Evolutionary conservation across 2,888 invertebrate species (phyloP), one percentile per base, ranked within the genome.

Genomic region (Mesochorus sp.): DNA sequence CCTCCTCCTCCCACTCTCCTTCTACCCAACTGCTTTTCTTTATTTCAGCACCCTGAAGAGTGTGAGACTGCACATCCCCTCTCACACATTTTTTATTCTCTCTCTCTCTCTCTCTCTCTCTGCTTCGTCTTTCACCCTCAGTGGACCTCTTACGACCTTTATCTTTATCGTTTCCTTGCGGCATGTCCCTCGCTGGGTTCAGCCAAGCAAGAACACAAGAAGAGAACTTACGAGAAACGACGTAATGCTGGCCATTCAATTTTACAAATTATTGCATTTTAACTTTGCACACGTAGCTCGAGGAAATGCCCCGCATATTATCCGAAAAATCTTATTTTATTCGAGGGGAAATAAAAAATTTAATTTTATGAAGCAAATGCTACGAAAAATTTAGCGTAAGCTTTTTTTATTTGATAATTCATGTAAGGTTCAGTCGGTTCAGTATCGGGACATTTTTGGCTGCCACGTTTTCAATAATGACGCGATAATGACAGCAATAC

Each of bases 21-120:
- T 28, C 26, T 14, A n/a, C 12, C n/a, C 31, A 24, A 47, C 68
- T 85, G 84, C 85, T 84, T 83, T 84, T 85, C 84, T 88, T 88
- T 87, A 85, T 86, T 87, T 87, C 85, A 86, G 77, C 81, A 70
- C 81, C 47, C 61, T 39, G 66, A 49, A 71, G 61, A 57, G 67
- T 42, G 61, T 62, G 79, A 55, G 44, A 67, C 61, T 51, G 34
- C 21, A 51, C 39, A 61, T 39, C 28, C 8, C 28, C 53, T 24
- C 37, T 17, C 12, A 8, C 12, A 21, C 47, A 6, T 14, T 19
- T 28, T 17, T 26, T 42, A 37, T 44, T 21, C 42, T 73, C 53
- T 55, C 24, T 44, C 37, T 59, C 21, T 39, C 42, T 21, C 26
- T 51, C 61, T 72, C 53, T 67, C 14, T 57, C 37, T n/a, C 49